These are phyloP conservation scores for Nothoprocta pentlandii DNA, from an alignment of 2,113 vertebrate genomes.

Conservation along the genomic window DNA sequence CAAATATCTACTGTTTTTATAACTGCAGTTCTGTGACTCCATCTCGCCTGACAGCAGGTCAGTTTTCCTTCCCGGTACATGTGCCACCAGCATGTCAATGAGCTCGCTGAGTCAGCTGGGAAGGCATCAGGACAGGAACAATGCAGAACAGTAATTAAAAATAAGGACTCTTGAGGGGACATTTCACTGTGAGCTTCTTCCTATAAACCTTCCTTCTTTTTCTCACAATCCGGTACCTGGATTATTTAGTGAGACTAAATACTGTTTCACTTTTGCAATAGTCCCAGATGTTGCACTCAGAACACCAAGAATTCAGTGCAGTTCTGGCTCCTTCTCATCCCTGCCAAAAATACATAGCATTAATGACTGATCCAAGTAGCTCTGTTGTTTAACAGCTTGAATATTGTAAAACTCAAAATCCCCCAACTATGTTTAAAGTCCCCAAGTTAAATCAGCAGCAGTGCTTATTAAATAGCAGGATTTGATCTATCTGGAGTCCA, in stretches of 20 bases:
- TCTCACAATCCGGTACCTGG: neutral
- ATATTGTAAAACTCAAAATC: neutral
- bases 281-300: neutral
- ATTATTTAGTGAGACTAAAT: neutral
- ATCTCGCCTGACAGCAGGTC: neutral
- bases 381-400: neutral
- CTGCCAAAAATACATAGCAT: neutral
- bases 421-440: constrained; percentile 3
- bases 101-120: neutral
- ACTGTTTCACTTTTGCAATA: neutral
- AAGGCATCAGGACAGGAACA: neutral
- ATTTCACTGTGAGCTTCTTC: neutral
- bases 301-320: neutral
- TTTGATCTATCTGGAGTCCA: constrained; percentile 52
- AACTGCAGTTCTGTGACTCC: neutral
- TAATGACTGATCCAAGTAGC: neutral
- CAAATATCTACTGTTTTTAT: neutral
- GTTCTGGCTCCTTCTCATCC: neutral
- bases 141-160: neutral
- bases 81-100: neutral
- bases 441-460: constrained; percentile 14
- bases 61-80: neutral
- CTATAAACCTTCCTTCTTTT: fast-evolving
- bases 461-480: constrained; percentile 63
- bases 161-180: neutral